Conservation (phyloP, 2,797 vertebrate species). For the Onychomys leucogaster region DNA sequence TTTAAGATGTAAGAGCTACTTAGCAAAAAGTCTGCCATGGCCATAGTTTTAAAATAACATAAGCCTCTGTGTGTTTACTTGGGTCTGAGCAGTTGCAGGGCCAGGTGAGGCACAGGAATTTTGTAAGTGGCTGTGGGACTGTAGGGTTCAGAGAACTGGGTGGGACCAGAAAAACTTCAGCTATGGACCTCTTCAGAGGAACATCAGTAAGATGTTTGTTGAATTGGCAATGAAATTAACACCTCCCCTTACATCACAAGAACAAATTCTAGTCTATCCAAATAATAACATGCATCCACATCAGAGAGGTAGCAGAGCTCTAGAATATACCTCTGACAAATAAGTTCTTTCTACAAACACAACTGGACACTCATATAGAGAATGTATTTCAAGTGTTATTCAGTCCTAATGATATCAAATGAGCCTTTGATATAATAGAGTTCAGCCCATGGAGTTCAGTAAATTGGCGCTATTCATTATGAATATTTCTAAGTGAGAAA, state of each 20-base stretch:
- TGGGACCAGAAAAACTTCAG: too few relatives aligned
- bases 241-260: not conserved
- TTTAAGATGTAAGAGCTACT: too few relatives aligned
- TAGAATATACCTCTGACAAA: not conserved
- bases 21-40: too few relatives aligned
- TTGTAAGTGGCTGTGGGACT: too few relatives aligned
- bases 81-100: too few relatives aligned
- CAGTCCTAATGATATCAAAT: not conserved
- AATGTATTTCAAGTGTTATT: not conserved
- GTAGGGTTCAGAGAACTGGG: too few relatives aligned
- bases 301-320: not conserved
- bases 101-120: too few relatives aligned
- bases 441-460: not conserved
- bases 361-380: not conserved
- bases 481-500: not conserved
- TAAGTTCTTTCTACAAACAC: not conserved
- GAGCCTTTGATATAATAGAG: not conserved
- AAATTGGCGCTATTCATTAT: not conserved
- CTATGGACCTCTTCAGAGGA: not conserved
- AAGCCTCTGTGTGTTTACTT: too few relatives aligned
- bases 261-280: not conserved
- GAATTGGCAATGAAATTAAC: too few relatives aligned
- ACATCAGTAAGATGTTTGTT: not conserved
- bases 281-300: not conserved
- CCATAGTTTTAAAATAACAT: too few relatives aligned